Conservation (phyloP, 2,888 invertebrate genomes). For the Xestia xanthographa region DNA sequence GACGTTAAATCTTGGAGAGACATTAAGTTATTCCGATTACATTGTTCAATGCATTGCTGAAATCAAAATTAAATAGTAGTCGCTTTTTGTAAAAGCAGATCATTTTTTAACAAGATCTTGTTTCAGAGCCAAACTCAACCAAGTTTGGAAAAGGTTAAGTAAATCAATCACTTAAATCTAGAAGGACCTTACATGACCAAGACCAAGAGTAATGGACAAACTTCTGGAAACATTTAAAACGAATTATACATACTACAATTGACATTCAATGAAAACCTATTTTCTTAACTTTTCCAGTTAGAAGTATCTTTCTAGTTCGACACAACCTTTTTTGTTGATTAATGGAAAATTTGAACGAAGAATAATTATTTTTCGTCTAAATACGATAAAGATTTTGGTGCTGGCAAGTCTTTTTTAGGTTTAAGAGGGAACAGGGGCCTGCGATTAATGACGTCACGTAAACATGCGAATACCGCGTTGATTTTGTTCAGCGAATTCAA, state of each 20-base stretch:
- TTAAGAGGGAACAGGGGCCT: background rate
- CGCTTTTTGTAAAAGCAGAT: background rate
- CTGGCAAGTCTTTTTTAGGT: background rate
- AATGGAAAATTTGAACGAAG: background rate
- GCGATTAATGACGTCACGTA: no score
- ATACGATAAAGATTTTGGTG: background rate
- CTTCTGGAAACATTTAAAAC: background rate
- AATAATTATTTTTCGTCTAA: background rate
- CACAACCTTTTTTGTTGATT: background rate
- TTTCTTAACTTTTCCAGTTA: conserved; percentile 7
- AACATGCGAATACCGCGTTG: no score
- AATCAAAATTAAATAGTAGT: no score
- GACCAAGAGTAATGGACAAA: background rate
- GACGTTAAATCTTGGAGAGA: no score
- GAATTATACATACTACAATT: background rate
- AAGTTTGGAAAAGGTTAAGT: background rate
- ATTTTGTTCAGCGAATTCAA: background rate
- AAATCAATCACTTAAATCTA: background rate
- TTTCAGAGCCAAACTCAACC: background rate
- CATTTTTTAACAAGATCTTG: background rate
- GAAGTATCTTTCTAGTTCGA: background rate
- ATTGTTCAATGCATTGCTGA: no score
- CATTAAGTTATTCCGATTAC: no score
- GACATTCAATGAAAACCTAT: background rate
- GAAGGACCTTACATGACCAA: background rate